These are phyloP conservation scores for Oligia fasciuncula DNA, from an alignment of 2,888 invertebrate species.

Conservation along the genomic window DNA sequence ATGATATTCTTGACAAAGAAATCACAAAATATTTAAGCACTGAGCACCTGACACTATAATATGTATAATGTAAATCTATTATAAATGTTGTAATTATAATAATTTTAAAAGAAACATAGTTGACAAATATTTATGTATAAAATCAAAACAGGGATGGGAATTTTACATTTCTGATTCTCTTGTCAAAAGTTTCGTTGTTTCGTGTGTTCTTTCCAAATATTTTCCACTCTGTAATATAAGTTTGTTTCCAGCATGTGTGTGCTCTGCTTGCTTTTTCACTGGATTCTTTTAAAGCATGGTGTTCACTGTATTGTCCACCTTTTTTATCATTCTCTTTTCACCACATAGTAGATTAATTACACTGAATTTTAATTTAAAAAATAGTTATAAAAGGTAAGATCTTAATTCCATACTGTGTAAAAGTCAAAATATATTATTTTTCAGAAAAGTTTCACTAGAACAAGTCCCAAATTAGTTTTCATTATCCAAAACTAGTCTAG, in stretches of 20 bases:
- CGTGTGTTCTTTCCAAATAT: slow-evolving; percentile 30
- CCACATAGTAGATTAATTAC: slow-evolving; percentile 37
- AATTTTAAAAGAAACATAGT: slow-evolving; percentile 10
- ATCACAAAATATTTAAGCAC: slow-evolving; percentile 48
- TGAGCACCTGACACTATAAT: slow-evolving; percentile 47
- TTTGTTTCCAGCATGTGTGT: slow-evolving; percentile 65
- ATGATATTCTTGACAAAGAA: slow-evolving; percentile 4
- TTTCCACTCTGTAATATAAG: slow-evolving; percentile 43
- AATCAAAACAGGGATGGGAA: slow-evolving; percentile 22
- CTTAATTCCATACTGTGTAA: background rate
- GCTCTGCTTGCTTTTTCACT: slow-evolving; percentile 72
- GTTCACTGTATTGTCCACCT: slow-evolving; percentile 49
- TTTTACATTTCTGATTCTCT: slow-evolving; percentile 19
- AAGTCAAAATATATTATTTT: background rate
- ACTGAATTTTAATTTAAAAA: background rate
- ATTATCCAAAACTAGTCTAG: background rate
- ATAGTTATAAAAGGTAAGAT: slow-evolving; percentile 46
- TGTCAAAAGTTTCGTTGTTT: background rate
- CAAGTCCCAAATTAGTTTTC: slow-evolving; percentile 15
- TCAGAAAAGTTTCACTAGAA: slow-evolving; percentile 20
- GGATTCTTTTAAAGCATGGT: slow-evolving; percentile 62
- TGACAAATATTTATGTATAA: slow-evolving; percentile 42
- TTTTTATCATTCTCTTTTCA: slow-evolving; percentile 50
- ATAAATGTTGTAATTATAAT: slow-evolving; percentile 27
- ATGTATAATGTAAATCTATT: slow-evolving; percentile 1